A percentile compares a stretch with the other conserved stretches of the same genome.
Conservation (phyloP, 2,797 vertebrate species). For the Peromyscus aztecus region DNA sequence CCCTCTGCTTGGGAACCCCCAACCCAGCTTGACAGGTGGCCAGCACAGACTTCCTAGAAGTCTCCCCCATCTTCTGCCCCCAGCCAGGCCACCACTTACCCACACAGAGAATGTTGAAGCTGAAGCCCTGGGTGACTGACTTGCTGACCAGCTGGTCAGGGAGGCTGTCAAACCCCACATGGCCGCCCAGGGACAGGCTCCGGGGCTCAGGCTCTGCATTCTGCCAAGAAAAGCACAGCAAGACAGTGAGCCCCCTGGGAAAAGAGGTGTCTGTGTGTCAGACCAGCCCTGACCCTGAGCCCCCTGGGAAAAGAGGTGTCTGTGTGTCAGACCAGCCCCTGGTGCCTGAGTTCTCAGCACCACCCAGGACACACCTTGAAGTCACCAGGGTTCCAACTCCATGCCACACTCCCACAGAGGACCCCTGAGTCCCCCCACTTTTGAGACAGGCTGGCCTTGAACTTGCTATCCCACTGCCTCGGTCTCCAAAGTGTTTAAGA, state of each 20-base stretch:
- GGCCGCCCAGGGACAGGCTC: slow-evolving; percentile 95
- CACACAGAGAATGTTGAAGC: slow-evolving; percentile 99
- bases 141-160: slow-evolving; percentile 99
- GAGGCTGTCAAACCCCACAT: slow-evolving; percentile 99
- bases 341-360: neutral
- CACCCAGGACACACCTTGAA: neutral
- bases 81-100: slow-evolving; percentile 90
- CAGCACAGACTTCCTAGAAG: neutral
- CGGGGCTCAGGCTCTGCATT: slow-evolving; percentile 96
- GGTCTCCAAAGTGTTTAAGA: neutral
- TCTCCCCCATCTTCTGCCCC: neutral
- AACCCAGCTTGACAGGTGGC: neutral
- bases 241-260: neutral
- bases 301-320: neutral
- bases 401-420: neutral
- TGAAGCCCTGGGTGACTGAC: slow-evolving; percentile 98
- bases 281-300: neutral
- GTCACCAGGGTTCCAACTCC: neutral
- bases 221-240: slow-evolving; percentile 85
- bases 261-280: neutral
- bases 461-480: neutral
- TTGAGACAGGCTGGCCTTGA: neutral
- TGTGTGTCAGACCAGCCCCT: too few species aligned
- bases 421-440: neutral
- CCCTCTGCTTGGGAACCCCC: neutral